Evolutionary conservation across 2,113 vertebrate genomes (phyloP).

Genomic region (Nerophis ophidion): DNA sequence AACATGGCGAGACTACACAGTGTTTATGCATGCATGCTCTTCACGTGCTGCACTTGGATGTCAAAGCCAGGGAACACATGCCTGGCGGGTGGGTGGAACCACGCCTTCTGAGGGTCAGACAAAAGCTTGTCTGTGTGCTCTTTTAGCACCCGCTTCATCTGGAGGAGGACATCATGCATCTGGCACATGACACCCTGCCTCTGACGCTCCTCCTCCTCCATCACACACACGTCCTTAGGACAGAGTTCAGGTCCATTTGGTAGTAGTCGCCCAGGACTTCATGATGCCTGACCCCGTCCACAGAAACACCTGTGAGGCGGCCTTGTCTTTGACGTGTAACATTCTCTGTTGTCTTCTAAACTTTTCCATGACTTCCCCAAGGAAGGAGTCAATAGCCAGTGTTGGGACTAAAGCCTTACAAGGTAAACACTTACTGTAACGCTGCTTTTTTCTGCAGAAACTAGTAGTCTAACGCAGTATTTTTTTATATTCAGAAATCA

Average conservation of each 20-base stretch:
- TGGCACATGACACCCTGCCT: conserved; percentile 39
- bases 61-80: conserved; percentile 35
- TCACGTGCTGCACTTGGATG: conserved; percentile 8
- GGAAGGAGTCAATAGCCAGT: no score
- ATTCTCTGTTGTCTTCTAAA: no score
- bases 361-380: no score
- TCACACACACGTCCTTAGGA: conserved; percentile 29
- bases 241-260: conserved; percentile 42
- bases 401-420: no score
- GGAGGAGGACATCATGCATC: conserved; percentile 40
- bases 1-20: conserved; percentile 1
- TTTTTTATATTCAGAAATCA: no score
- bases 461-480: no score
- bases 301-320: conserved; percentile 24
- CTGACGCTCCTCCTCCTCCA: conserved; percentile 27
- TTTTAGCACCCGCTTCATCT: conserved; percentile 24
- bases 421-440: no score
- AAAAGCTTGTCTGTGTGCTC: conserved; percentile 55
- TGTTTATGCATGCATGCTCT: not conserved
- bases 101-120: conserved; percentile 40
- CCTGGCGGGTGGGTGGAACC: conserved; percentile 33
- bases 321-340: conserved; percentile 28
- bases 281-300: conserved; percentile 24
- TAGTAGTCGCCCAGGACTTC: conserved; percentile 30
- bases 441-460: no score